phyloP scores from a whole-genome alignment of 2,797 vertebrate genomes.

The Anguilla pacifica region DNA sequence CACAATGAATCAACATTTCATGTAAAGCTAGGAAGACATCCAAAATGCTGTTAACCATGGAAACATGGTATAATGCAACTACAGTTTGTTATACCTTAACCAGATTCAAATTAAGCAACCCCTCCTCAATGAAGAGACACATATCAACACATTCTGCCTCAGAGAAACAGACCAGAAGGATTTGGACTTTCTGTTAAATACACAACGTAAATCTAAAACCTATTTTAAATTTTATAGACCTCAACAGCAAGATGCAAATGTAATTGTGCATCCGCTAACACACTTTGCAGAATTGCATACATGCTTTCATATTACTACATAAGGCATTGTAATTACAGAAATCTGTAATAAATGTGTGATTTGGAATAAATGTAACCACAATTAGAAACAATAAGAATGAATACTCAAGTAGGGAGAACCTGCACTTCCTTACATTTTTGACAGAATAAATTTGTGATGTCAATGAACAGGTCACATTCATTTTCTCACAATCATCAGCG shows the following conservation, averaged over 20 bases:
- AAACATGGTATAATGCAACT: neutral
- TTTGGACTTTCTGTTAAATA: too few species aligned
- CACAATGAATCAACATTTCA: neutral
- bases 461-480: neutral
- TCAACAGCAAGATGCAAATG: too few species aligned
- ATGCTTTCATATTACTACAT: neutral
- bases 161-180: too few species aligned
- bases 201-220: too few species aligned
- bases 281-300: neutral
- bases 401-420: neutral
- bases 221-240: too few species aligned
- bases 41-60: neutral
- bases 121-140: neutral
- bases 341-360: neutral
- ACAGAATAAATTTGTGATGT: neutral
- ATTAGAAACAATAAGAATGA: neutral
- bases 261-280: neutral
- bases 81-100: neutral
- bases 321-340: conserved; percentile 2
- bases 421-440: neutral
- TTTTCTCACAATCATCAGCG: neutral
- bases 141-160: neutral
- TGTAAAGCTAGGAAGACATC: neutral
- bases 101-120: neutral
- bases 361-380: neutral